Conservation (phyloP, 2,113 vertebrate species). For the Crotophaga sulcirostris region DNA sequence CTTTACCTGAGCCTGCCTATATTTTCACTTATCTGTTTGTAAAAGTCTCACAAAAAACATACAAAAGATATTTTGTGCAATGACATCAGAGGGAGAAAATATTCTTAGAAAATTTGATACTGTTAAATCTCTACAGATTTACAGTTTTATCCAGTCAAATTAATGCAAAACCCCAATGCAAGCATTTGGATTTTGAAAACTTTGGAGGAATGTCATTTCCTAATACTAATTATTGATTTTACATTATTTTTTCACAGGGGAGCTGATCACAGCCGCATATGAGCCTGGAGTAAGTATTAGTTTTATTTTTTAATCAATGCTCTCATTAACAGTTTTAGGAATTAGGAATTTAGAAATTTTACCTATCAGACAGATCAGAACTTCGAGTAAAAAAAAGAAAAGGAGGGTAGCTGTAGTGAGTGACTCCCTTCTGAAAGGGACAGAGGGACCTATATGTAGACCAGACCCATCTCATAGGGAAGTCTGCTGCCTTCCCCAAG, state of each 20-base stretch:
- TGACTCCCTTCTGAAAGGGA: no score
- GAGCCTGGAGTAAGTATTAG: conserved; percentile 99
- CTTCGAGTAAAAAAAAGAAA: no score
- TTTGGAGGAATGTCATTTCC: conserved; percentile 98
- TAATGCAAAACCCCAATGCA: conserved; percentile 99
- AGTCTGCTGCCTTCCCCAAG: no score
- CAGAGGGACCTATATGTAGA: no score
- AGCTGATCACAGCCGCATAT: conserved; percentile 99
- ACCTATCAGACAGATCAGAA: no score
- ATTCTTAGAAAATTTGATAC: conserved; percentile 95
- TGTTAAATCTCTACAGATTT: conserved; percentile 96
- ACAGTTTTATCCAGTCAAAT: conserved; percentile 99
- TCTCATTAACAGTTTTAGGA: conserved; percentile 99
- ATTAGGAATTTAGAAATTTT: no score
- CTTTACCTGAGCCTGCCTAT: conserved; percentile 30
- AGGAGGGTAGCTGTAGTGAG: no score
- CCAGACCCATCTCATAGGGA: no score
- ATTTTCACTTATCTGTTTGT: conserved; percentile 52
- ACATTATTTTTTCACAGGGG: conserved; percentile 99
- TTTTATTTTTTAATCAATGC: conserved; percentile 99
- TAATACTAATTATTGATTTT: conserved; percentile 99
- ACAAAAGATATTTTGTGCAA: conserved; percentile 74
- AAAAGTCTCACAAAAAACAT: conserved; percentile 55
- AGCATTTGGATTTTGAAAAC: conserved; percentile 99
- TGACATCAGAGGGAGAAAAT: conserved; percentile 77